These are phyloP conservation scores for Protodeltote pygarga DNA, from an alignment of 2,888 invertebrate genomes.

Conservation along the genomic window DNA sequence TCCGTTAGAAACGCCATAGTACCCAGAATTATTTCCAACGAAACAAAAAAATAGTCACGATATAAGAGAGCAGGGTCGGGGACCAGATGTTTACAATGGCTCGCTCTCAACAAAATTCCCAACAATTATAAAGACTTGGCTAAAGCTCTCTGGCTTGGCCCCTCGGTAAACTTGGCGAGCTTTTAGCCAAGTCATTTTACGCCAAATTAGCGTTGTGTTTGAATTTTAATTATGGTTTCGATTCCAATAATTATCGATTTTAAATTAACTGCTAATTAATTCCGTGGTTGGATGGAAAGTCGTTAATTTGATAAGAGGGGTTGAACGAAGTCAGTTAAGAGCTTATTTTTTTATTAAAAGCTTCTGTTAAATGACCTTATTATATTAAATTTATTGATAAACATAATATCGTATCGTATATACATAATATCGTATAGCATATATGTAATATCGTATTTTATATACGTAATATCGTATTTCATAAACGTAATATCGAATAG, in stretches of 20 bases:
- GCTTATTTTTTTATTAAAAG: slow-evolving; percentile 12
- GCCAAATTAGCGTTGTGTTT: slow-evolving; percentile 24
- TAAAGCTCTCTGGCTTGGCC: slow-evolving; percentile 19
- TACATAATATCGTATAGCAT: no score
- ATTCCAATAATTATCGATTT: slow-evolving; percentile 42
- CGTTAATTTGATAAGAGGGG: slow-evolving; percentile 22
- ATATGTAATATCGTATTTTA: no score
- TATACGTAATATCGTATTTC: no score
- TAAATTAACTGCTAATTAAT: slow-evolving; percentile 47
- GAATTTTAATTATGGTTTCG: slow-evolving; percentile 42
- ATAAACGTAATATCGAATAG: no score
- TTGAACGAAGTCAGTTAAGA: slow-evolving; percentile 4
- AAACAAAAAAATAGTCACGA: slow-evolving; percentile 16
- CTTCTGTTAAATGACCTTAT: no score
- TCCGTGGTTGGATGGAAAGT: slow-evolving; percentile 19
- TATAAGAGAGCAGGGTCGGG: slow-evolving; percentile 11
- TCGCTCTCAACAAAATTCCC: slow-evolving; percentile 26
- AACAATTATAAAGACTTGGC: slow-evolving; percentile 29
- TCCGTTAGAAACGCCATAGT: slow-evolving; percentile 33
- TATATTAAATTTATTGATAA: no score
- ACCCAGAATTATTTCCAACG: slow-evolving; percentile 20
- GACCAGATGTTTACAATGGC: slow-evolving; percentile 48
- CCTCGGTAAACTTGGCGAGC: slow-evolving; percentile 30
- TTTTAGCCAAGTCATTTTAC: slow-evolving; percentile 20
- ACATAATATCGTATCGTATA: no score